These are phyloP conservation scores for Mionectes macconnelli DNA, from an alignment of 2,113 vertebrate genomes.

Conservation along the genomic window DNA sequence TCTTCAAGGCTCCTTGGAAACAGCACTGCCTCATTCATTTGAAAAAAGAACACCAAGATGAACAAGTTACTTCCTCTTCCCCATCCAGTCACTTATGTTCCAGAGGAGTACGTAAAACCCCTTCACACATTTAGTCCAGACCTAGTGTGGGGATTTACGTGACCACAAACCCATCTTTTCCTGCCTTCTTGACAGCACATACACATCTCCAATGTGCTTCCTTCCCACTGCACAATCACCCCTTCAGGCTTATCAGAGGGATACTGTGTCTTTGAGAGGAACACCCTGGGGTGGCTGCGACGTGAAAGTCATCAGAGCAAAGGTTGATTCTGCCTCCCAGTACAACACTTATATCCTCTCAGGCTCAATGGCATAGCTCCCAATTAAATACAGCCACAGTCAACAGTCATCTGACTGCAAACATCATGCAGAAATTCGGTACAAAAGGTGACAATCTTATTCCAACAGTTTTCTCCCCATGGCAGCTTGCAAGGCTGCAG, in stretches of 20 bases:
- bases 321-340: not conserved
- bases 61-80: not conserved
- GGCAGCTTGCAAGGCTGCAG: not conserved
- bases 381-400: not conserved
- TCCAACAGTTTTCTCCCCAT: not conserved
- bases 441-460: not conserved
- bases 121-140: not conserved
- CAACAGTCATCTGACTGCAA: not conserved
- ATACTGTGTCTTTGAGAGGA: not conserved
- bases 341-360: not conserved
- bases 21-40: not conserved
- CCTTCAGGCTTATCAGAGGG: not conserved
- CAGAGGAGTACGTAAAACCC: not conserved
- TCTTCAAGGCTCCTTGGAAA: not conserved
- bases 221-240: not conserved
- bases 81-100: not conserved
- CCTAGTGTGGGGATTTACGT: not conserved
- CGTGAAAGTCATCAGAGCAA: not conserved
- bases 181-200: not conserved
- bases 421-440: not conserved
- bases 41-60: not conserved
- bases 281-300: not conserved
- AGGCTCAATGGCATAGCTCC: not conserved
- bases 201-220: not conserved
- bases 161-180: not conserved